Evolutionary conservation across 2,113 vertebrate species (phyloP).

Genomic region (Lepisosteus oculatus): DNA sequence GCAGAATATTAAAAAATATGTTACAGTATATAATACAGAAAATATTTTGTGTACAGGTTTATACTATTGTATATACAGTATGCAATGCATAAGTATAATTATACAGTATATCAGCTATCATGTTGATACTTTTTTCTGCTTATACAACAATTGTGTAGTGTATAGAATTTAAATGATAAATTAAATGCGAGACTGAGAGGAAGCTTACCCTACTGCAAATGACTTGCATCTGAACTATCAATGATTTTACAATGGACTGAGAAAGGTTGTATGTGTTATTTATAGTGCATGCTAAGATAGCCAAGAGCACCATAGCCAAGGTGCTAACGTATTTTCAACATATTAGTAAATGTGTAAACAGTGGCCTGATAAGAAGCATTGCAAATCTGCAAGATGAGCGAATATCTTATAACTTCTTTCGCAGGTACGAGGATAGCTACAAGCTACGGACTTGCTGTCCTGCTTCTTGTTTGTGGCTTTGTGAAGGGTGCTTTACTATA

Average conservation of each 20-base stretch:
- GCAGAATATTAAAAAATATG: too few relatives aligned
- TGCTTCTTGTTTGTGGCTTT: conserved; percentile 83
- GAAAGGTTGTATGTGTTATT: conserved; percentile 73
- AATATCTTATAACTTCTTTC: conserved; percentile 81
- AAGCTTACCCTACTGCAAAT: too few relatives aligned
- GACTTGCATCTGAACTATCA: background rate
- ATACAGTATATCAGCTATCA: too few relatives aligned
- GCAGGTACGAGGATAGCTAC: conserved; percentile 92
- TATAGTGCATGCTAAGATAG: conserved; percentile 77
- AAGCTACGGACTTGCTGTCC: conserved; percentile 85
- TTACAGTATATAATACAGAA: too few relatives aligned
- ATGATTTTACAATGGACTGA: conserved; percentile 59
- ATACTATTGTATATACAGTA: too few relatives aligned
- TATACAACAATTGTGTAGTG: too few relatives aligned
- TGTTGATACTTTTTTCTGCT: too few relatives aligned
- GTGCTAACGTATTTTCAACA: conserved; percentile 71
- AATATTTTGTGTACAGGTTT: too few relatives aligned
- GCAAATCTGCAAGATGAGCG: conserved; percentile 78
- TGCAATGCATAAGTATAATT: too few relatives aligned
- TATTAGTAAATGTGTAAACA: conserved; percentile 75
- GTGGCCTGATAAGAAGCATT: conserved; percentile 69
- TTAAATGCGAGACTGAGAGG: too few relatives aligned
- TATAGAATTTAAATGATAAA: too few relatives aligned
- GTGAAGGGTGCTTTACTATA: conserved; percentile 90
- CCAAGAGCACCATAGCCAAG: conserved; percentile 72